These are phyloP conservation scores for Monarcha castaneiventris DNA, from an alignment of 2,113 vertebrate genomes.

Conservation along the genomic window DNA sequence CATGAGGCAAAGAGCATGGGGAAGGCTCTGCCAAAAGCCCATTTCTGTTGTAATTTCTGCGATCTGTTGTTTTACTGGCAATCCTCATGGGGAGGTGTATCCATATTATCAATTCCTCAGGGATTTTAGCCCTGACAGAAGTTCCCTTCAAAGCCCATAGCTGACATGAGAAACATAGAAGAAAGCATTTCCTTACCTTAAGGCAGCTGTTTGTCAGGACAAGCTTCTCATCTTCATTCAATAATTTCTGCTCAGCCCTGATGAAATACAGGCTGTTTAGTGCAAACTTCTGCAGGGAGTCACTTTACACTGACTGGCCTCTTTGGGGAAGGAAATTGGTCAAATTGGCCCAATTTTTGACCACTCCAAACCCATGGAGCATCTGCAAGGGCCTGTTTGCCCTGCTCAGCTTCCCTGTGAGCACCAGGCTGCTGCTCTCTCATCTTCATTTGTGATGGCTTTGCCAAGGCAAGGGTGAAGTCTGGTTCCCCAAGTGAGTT, in stretches of 20 bases:
- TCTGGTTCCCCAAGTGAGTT: neutral
- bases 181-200: neutral
- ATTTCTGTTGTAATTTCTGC: neutral
- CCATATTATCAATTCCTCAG: fast-evolving
- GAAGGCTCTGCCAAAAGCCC: neutral
- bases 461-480: neutral
- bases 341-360: neutral
- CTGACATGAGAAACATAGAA: neutral
- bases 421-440: neutral
- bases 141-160: too few species aligned
- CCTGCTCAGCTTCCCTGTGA: neutral
- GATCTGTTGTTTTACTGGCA: neutral
- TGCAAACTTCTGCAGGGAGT: neutral
- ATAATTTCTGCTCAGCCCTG: neutral
- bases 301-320: neutral
- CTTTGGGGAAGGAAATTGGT: neutral
- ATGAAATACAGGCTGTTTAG: neutral
- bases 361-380: neutral
- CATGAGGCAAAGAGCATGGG: neutral
- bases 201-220: neutral
- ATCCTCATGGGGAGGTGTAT: neutral
- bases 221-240: neutral
- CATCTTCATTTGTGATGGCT: neutral
- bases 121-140: neutral
- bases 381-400: neutral